These are phyloP conservation scores for Pyrocoelia pectoralis DNA, from an alignment of 2,888 invertebrate species.

Conservation along the genomic window DNA sequence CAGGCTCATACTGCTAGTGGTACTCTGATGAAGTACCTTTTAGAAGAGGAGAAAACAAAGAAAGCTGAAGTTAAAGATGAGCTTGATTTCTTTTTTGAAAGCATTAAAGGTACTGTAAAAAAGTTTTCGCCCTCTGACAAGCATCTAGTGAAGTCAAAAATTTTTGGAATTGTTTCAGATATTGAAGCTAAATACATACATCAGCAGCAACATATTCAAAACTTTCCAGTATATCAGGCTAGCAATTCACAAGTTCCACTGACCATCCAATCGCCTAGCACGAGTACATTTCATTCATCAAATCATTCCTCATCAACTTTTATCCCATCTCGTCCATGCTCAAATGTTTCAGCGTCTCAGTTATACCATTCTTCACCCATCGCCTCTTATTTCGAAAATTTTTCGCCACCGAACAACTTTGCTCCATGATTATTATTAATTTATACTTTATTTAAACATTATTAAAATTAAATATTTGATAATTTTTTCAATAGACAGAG, in stretches of 20 bases:
- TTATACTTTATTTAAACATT: neutral
- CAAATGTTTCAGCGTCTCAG: neutral
- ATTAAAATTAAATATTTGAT: no score
- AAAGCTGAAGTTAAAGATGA: neutral
- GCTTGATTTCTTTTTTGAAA: neutral
- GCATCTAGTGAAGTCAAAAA: neutral
- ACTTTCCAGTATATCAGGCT: no score
- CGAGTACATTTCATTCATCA: no score
- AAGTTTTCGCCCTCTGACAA: neutral
- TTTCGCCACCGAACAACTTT: neutral
- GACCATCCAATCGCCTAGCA: no score
- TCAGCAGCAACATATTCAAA: neutral
- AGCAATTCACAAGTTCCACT: no score
- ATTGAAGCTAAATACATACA: neutral
- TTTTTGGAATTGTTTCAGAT: neutral
- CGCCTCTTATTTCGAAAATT: neutral
- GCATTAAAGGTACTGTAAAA: neutral
- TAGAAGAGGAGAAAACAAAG: neutral
- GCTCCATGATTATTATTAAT: neutral
- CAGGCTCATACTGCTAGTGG: conserved; percentile 1
- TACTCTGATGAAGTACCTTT: neutral
- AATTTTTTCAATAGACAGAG: no score
- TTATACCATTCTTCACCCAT: no score
- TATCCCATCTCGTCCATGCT: neutral
- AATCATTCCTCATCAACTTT: neutral